A percentile compares a stretch with the other conserved stretches of the same genome.
These are phyloP conservation scores for Polypedilum pembai DNA, from an alignment of 1,140 invertebrate genomes.

Conservation along the genomic window DNA sequence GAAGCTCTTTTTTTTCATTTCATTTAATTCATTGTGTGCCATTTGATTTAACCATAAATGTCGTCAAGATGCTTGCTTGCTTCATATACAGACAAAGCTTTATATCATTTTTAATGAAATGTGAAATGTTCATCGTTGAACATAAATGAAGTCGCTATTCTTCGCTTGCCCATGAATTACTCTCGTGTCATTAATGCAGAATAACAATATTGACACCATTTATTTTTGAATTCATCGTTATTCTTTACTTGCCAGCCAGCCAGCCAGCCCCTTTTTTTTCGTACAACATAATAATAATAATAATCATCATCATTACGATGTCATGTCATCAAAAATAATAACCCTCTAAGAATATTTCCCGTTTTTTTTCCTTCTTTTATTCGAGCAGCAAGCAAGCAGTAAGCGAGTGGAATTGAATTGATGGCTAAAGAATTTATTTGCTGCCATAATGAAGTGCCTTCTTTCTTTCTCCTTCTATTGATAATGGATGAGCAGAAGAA, in stretches of 20 bases:
- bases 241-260: too few species aligned
- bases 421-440: too few species aligned
- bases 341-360: neutral
- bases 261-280: too few species aligned
- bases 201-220: slow-evolving; percentile 28
- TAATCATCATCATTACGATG: slow-evolving; percentile 14
- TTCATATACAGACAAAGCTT: neutral
- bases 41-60: slow-evolving; percentile 3
- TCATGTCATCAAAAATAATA: slow-evolving; percentile 28
- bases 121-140: neutral
- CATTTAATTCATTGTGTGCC: neutral
- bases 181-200: slow-evolving; percentile 24
- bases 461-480: too few species aligned
- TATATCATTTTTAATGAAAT: slow-evolving; percentile 20
- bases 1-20: neutral
- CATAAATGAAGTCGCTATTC: neutral
- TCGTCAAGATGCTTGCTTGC: neutral
- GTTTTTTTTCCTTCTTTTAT: too few species aligned
- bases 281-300: too few species aligned
- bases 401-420: too few species aligned
- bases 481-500: too few species aligned
- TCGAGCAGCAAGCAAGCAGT: too few species aligned
- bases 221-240: slow-evolving; percentile 19
- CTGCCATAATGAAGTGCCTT: too few species aligned
- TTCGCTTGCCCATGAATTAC: slow-evolving; percentile 2